These are phyloP conservation scores for Noctua janthina DNA, from an alignment of 2,888 invertebrate species.

Conservation along the genomic window DNA sequence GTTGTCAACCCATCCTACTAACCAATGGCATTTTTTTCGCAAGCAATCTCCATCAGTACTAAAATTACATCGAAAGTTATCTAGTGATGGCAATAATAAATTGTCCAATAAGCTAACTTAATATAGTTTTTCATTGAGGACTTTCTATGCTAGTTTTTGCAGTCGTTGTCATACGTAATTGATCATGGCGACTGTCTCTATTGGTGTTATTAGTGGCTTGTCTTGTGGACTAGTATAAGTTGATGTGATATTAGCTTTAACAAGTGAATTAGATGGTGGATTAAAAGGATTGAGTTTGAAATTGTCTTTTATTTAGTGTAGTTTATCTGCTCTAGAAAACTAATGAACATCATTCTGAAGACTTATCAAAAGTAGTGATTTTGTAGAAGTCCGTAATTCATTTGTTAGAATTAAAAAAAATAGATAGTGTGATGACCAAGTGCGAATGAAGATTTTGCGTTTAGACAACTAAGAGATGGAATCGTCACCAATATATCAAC, in stretches of 20 bases:
- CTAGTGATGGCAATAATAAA: slow-evolving; percentile 61
- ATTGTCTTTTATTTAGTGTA: not conserved
- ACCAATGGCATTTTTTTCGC: slow-evolving; percentile 55
- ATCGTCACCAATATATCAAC: not conserved
- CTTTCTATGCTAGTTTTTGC: slow-evolving; percentile 60
- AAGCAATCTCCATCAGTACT: slow-evolving; percentile 45
- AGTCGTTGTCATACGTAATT: slow-evolving; percentile 65
- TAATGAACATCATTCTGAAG: not conserved
- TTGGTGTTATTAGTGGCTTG: slow-evolving; percentile 34
- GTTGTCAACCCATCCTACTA: slow-evolving; percentile 28
- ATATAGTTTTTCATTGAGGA: slow-evolving; percentile 63
- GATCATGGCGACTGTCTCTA: slow-evolving; percentile 58
- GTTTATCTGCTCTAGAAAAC: not conserved
- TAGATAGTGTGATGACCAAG: not conserved
- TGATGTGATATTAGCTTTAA: slow-evolving; percentile 34
- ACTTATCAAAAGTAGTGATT: not conserved
- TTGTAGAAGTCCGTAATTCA: not conserved
- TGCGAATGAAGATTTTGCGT: not conserved
- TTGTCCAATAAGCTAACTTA: slow-evolving; percentile 60
- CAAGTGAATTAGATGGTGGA: slow-evolving; percentile 30
- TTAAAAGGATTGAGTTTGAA: slow-evolving; percentile 17
- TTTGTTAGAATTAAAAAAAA: not conserved
- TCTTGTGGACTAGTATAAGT: slow-evolving; percentile 40
- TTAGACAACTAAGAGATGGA: not conserved
- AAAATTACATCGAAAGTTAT: slow-evolving; percentile 63